Evolutionary conservation across 2,888 invertebrate species (phyloP), one percentile per base, ranked within the genome.

Genomic region (Dolomedes plantarius): DNA sequence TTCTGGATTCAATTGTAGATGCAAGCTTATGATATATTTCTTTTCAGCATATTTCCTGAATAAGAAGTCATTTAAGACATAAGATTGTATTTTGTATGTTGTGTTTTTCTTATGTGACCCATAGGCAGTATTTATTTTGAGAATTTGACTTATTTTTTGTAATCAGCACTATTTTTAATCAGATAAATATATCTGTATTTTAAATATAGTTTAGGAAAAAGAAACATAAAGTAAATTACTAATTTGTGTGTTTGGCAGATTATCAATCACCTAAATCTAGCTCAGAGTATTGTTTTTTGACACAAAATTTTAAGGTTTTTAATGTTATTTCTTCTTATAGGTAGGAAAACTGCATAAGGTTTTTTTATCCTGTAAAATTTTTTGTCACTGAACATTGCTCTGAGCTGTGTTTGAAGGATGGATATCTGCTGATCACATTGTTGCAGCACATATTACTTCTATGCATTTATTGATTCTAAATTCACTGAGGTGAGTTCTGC

Each of bases 301-400:
- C 75, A 50, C 39, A 85, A 78, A 78, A 62, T 68, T 74, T 39
- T 41, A 50, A 64, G 65, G 76, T 31, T 68, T 83, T 50, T 74
- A 81, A 68, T 50, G 36, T 16, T 85, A 78, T 85, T 85, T 85
- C 78, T 85, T 85, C 85, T 78, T 85, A 85, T 85, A 85, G 85
- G 85, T 67, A 46, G 11, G 68, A 41, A n/a, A 78, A 56, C 73
- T 67, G n/a, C 29, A 36, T 78, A 77, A 77, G 72, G 82, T 23
- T 56, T 73, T 68, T 67, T 67, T 71, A 41, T 77, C 72, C 77
- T 73, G 77, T 83, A 78, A 78, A 75, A 78, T 85, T 85, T 78
- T 76, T 39, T 83, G 76, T 76, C 76, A 74, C 41, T 85, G 85
- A 78, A 73, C 68, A 32, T 78, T 85, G 77, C 85, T 85, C 85